Evolutionary conservation across 2,797 vertebrate genomes (phyloP).

Genomic region (Phalloptychus januarius): DNA sequence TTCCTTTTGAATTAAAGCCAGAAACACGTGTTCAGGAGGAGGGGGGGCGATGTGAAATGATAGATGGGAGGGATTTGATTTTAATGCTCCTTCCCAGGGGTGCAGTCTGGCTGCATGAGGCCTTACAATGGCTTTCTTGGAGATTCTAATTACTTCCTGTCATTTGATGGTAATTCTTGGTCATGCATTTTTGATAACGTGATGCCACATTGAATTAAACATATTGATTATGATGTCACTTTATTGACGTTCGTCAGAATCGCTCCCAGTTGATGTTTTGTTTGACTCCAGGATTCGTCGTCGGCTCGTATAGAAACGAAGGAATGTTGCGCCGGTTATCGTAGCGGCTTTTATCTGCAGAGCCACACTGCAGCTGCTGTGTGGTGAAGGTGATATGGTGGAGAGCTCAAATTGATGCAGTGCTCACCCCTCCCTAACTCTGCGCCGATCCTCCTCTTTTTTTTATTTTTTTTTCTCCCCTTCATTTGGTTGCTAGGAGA

Average conservation of each 20-base stretch:
- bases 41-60: conserved; percentile 47
- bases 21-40: conserved; percentile 36
- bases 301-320: conserved; percentile 32
- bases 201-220: conserved; percentile 20
- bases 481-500: conserved; percentile 93
- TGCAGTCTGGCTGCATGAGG: conserved; percentile 51
- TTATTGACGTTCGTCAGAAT: not conserved
- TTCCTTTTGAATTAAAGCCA: conserved; percentile 26
- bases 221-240: conserved; percentile 32
- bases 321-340: conserved; percentile 37
- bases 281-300: conserved; percentile 1
- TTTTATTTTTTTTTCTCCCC: conserved; percentile 81
- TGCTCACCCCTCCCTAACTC: conserved; percentile 76
- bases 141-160: conserved; percentile 21
- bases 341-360: conserved; percentile 69
- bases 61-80: conserved; percentile 62
- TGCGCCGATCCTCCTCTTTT: conserved; percentile 77
- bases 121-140: conserved; percentile 28
- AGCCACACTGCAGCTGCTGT: conserved; percentile 70
- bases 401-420: conserved; percentile 79
- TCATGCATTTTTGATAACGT: conserved; percentile 45
- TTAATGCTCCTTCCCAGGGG: conserved; percentile 58
- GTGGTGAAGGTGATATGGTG: conserved; percentile 73
- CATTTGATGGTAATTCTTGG: conserved; percentile 1
- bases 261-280: not conserved